Base-by-base conservation (phyloP, 2,797 vertebrate genomes). In the Pampus argenteus region DNA sequence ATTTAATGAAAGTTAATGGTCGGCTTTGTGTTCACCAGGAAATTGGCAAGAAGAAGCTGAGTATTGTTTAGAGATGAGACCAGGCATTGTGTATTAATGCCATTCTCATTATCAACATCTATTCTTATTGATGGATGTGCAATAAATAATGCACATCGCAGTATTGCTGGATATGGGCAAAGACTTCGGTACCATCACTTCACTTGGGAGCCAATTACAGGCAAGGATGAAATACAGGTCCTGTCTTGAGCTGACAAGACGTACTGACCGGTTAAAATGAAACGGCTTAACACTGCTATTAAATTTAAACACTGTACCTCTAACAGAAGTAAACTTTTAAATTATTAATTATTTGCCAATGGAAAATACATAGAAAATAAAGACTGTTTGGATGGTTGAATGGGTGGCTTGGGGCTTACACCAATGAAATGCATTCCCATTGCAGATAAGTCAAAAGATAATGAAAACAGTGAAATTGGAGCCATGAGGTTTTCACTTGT, bases 1-100 rank as follows among this genome's bases (percentile, higher is more conserved):
- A 72, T 87, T 89, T 86, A 87, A 88, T 91, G 83, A 90, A 83
- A 89, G 66, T 85, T 81, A 86, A 86, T 86, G 76, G 76, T 71
- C 18, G 52, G 49, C 72, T 80, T 71, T 79, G 60, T 64, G 52
- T 72, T 76, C 66, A 5, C 44, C 25, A 1, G 67, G 74, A 74
- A 81, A 63, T 78, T 71, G 66, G 60, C 56, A 45, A 62, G 20
- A 72, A 31, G 72, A 55, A 69, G 66, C 49, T 49, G 64, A 71
- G 67, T 66, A 40, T 68, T 83, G 73, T 82, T 80, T 62, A 14
- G 68, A 75, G 63, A 79, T 66, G 22, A 65, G 70, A 75, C 49
- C n/a, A 1, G 26, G n/a, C 58, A 8, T 65, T 74, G 56, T 48
- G 48, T 31, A 57, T 76, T 74, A 38, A 13, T 7, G 20, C 55